phyloP scores from a whole-genome alignment of 2,113 vertebrate species.

The Siniperca chuatsi region DNA sequence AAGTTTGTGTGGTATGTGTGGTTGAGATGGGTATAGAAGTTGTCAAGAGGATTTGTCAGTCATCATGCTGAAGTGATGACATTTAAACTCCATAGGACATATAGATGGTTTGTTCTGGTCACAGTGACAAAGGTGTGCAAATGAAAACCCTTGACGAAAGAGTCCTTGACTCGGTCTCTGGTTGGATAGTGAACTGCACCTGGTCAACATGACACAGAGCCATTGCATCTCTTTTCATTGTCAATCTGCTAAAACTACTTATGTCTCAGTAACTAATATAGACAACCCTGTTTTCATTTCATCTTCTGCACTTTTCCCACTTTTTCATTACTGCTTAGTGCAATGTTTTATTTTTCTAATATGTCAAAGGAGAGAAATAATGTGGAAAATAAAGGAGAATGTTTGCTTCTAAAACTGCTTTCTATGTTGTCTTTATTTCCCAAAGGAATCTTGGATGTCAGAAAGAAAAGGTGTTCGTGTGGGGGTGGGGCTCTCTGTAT shows the following conservation, averaged over 20 bases:
- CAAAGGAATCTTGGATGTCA: constrained; percentile 28
- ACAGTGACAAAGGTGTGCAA: constrained; percentile 69
- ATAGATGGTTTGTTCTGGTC: constrained; percentile 67
- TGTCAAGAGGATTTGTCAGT: background rate
- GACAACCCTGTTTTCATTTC: constrained; percentile 29
- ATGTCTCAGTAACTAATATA: constrained; percentile 34
- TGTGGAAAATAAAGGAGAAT: constrained; percentile 75
- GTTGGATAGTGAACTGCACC: constrained; percentile 79
- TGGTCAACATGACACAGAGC: constrained; percentile 57
- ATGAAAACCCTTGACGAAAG: constrained; percentile 87
- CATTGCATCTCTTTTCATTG: constrained; percentile 61
- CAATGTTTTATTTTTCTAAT: constrained; percentile 61
- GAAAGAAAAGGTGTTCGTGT: background rate
- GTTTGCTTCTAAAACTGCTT: constrained; percentile 55
- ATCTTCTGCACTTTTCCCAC: constrained; percentile 20
- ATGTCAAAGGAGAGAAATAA: constrained; percentile 53
- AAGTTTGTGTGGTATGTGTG: constrained; percentile 6
- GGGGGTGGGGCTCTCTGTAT: too few relatives aligned
- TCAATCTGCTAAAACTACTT: constrained; percentile 13
- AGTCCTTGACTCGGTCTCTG: constrained; percentile 81
- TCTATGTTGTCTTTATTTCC: constrained; percentile 32
- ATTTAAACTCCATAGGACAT: background rate
- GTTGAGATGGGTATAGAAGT: background rate
- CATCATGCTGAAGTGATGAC: background rate
- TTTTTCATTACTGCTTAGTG: constrained; percentile 42